Evolutionary conservation across 1,140 invertebrate genomes (phyloP).

Genomic region (Latrodectus geometricus): DNA sequence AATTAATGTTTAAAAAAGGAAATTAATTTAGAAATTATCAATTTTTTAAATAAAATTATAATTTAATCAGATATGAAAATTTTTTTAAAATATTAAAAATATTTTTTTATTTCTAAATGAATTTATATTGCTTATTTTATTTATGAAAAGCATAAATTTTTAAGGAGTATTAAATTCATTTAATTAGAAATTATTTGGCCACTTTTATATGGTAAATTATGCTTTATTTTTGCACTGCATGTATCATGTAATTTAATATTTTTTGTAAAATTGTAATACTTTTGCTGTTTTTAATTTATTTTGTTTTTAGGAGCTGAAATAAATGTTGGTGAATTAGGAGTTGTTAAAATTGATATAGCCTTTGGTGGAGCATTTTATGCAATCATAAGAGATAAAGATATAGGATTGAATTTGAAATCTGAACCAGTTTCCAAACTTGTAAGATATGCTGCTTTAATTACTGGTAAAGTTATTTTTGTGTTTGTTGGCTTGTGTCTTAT

Average conservation of each 20-base stretch:
- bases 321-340: constrained; percentile 10
- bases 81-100: neutral
- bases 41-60: neutral
- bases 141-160: neutral
- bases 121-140: neutral
- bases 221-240: neutral
- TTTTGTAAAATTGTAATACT: neutral
- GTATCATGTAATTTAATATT: neutral
- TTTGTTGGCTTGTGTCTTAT: too few relatives aligned
- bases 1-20: too few relatives aligned
- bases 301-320: constrained; percentile 14
- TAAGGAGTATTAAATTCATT: neutral
- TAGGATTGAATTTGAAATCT: constrained; percentile 20
- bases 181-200: neutral
- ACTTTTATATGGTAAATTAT: neutral
- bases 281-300: neutral
- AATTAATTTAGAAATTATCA: too few relatives aligned
- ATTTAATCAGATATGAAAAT: too few relatives aligned
- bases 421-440: constrained; percentile 8
- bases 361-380: constrained; percentile 58
- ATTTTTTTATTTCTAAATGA: neutral
- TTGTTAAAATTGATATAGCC: constrained; percentile 25
- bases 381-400: constrained; percentile 18
- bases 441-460: constrained; percentile 10
- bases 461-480: constrained; percentile 23